Conservation (phyloP, 1,140 invertebrate species). For the Zelostemma sp. region DNA sequence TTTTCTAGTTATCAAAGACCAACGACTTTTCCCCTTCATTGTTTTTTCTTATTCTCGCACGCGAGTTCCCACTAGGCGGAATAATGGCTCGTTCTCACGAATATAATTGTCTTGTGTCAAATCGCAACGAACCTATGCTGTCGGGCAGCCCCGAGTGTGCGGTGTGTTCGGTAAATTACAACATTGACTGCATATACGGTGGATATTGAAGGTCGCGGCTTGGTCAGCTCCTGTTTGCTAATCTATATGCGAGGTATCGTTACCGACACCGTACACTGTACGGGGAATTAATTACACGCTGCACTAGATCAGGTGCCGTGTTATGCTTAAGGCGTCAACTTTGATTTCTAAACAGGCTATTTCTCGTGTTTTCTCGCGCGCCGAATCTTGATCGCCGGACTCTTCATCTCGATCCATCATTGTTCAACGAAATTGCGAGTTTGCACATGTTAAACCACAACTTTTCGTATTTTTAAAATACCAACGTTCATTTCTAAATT, state of each 20-base stretch:
- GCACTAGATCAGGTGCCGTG: not conserved
- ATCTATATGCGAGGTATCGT: slow-evolving; percentile 5
- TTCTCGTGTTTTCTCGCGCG: not conserved
- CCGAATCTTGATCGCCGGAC: too few species aligned
- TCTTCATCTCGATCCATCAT: too few species aligned
- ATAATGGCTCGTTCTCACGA: slow-evolving; percentile 19
- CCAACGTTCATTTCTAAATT: too few species aligned
- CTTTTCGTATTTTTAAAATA: too few species aligned
- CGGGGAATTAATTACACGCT: slow-evolving; percentile 13
- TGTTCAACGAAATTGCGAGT: too few species aligned
- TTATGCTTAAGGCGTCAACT: not conserved
- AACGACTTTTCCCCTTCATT: slow-evolving; percentile 2
- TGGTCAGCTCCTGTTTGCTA: slow-evolving; percentile 11
- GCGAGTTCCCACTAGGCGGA: slow-evolving; percentile 1
- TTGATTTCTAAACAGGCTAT: not conserved
- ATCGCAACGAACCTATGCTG: slow-evolving; percentile 1
- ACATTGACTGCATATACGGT: slow-evolving; percentile 6
- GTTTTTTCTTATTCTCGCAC: slow-evolving; percentile 6
- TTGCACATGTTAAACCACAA: too few species aligned
- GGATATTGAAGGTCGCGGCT: slow-evolving; percentile 15
- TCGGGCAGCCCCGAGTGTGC: not conserved
- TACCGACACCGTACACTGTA: slow-evolving; percentile 8
- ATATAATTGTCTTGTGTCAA: slow-evolving; percentile 17
- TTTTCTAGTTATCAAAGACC: slow-evolving; percentile 14
- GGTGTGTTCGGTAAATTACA: slow-evolving; percentile 1